Conservation (phyloP, 2,888 invertebrate genomes). For the Apamea anceps region DNA sequence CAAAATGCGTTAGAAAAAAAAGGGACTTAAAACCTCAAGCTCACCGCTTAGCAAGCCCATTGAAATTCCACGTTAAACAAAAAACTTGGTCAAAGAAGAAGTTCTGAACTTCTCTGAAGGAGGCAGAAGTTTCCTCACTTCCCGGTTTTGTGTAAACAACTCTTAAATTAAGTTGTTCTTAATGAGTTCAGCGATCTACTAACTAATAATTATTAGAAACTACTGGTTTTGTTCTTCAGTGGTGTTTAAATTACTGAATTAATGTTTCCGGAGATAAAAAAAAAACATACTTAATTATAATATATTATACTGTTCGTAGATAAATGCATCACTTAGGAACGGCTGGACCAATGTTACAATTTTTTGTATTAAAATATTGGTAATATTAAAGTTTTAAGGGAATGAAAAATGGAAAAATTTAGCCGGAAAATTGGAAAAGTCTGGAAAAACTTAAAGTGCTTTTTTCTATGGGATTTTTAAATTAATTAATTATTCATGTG, state of each 20-base stretch:
- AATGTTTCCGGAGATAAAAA: not conserved
- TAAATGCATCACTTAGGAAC: not conserved
- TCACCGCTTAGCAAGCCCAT: conserved; percentile 46
- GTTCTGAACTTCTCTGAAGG: conserved; percentile 44
- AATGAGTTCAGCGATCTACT: conserved; percentile 53
- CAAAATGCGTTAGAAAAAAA: conserved; percentile 16
- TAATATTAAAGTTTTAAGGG: not conserved
- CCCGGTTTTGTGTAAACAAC: conserved; percentile 56
- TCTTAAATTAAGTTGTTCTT: conserved; percentile 61
- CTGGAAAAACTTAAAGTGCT: not conserved
- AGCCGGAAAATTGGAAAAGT: not conserved
- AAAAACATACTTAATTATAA: not conserved
- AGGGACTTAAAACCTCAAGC: conserved; percentile 10
- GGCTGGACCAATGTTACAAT: not conserved
- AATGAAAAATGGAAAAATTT: not conserved
- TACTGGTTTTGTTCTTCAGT: conserved; percentile 10
- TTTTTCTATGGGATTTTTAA: not conserved
- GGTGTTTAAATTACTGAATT: conserved; percentile 3
- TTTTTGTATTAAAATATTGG: not conserved
- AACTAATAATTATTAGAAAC: conserved; percentile 32
- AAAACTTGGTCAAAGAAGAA: conserved; percentile 51
- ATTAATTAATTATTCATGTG: not conserved
- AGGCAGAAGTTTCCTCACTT: conserved; percentile 48
- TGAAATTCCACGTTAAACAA: conserved; percentile 56
- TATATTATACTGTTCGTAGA: not conserved